These are phyloP conservation scores for Hymenopus coronatus DNA, from an alignment of 2,888 invertebrate genomes.

Conservation along the genomic window DNA sequence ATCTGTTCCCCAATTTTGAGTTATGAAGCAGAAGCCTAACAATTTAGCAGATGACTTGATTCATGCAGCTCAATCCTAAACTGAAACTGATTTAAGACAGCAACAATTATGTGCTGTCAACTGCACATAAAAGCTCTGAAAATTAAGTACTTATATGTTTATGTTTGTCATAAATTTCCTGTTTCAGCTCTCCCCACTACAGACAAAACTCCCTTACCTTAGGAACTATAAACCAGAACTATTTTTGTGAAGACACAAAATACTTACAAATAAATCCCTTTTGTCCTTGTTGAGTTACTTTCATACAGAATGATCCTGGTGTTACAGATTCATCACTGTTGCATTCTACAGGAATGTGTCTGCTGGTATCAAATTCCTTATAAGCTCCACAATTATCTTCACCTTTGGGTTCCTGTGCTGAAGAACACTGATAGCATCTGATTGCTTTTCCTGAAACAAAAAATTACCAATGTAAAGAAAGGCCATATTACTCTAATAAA, in stretches of 20 bases:
- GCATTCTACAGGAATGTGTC: conserved; percentile 89
- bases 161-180: no score
- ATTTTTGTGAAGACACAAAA: neutral
- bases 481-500: no score
- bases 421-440: conserved; percentile 92
- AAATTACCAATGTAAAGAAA: neutral
- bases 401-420: conserved; percentile 67
- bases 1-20: no score
- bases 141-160: no score
- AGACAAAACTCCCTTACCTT: no score
- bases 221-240: neutral
- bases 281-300: conserved; percentile 90
- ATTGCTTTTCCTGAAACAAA: conserved; percentile 60
- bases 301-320: conserved; percentile 96
- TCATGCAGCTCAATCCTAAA: no score
- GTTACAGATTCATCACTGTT: conserved; percentile 90
- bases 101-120: no score
- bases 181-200: no score
- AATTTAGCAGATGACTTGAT: no score
- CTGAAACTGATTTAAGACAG: no score
- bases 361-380: conserved; percentile 74
- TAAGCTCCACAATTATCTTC: conserved; percentile 91
- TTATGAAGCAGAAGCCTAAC: no score
- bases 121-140: no score
- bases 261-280: conserved; percentile 91